These are phyloP conservation scores for Trichoplax adhaerens DNA, from an alignment of 37 sponge, comb jelly and placozoan genomes.

Conservation along the genomic window DNA sequence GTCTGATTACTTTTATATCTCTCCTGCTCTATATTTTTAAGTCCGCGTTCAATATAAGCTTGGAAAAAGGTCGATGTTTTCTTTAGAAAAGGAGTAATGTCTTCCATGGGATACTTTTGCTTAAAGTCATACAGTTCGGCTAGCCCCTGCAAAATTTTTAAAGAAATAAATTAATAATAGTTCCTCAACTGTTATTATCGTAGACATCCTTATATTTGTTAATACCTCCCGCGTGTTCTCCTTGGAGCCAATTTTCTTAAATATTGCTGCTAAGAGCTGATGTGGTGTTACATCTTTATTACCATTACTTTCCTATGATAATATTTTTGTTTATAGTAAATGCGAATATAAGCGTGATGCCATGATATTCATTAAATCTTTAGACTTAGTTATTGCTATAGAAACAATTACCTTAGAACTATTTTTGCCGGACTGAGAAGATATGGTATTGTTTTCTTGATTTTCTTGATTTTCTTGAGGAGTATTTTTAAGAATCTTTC, in stretches of 20 bases:
- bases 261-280: neutral
- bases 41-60: slow-evolving; percentile 25
- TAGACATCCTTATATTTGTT: neutral
- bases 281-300: too few species aligned
- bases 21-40: slow-evolving; percentile 9
- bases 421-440: too few species aligned
- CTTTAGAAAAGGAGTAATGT: slow-evolving; percentile 15
- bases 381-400: too few species aligned
- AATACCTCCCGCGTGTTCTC: slow-evolving; percentile 4
- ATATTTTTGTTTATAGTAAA: too few species aligned
- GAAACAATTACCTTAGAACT: too few species aligned
- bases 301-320: too few species aligned
- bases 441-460: too few species aligned
- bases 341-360: too few species aligned
- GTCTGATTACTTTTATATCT: neutral
- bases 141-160: slow-evolving; percentile 20
- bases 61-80: slow-evolving; percentile 11
- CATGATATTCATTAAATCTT: too few species aligned
- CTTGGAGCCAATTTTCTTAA: neutral
- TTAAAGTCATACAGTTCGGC: slow-evolving; percentile 27
- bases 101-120: slow-evolving; percentile 17
- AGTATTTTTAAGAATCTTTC: slow-evolving; percentile 9
- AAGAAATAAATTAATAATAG: neutral
- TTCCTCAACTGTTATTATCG: neutral
- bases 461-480: too few species aligned